These are phyloP conservation scores for Rissa tridactyla DNA, from an alignment of 2,113 vertebrate genomes.

Conservation along the genomic window DNA sequence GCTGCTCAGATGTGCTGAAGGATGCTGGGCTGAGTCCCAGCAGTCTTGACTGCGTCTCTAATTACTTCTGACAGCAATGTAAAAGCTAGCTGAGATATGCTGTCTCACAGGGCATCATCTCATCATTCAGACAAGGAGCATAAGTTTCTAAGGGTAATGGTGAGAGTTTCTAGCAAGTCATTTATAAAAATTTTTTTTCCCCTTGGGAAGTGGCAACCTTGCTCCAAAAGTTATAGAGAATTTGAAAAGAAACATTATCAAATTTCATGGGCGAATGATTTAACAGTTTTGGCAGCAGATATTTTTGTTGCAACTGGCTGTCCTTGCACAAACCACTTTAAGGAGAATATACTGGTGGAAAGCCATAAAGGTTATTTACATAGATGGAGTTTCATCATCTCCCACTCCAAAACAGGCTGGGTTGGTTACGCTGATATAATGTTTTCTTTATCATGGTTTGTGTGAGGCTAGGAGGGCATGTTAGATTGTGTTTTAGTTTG, in stretches of 20 bases:
- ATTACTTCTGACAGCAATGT: not conserved
- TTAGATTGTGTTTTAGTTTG: not conserved
- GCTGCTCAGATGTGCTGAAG: not conserved
- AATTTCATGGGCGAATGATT: not conserved
- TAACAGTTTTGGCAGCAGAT: not conserved
- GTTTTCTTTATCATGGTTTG: not conserved
- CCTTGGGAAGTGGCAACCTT: not conserved
- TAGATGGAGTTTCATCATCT: constrained; percentile 3
- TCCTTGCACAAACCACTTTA: not conserved
- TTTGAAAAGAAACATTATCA: not conserved
- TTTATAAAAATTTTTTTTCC: not conserved
- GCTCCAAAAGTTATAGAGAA: not conserved
- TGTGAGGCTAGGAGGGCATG: not conserved
- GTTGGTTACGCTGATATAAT: not conserved
- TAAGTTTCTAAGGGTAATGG: not conserved
- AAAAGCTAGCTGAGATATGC: not conserved
- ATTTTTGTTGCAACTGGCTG: not conserved
- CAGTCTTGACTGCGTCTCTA: not conserved
- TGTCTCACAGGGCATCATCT: not conserved
- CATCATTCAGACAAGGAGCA: not conserved
- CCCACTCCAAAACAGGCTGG: not conserved
- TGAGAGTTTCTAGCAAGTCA: not conserved
- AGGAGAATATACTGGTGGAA: not conserved
- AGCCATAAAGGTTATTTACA: constrained; percentile 7
- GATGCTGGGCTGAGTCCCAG: not conserved